Base-by-base conservation (phyloP, 2,797 vertebrate genomes). In the Notamacropus eugenii region DNA sequence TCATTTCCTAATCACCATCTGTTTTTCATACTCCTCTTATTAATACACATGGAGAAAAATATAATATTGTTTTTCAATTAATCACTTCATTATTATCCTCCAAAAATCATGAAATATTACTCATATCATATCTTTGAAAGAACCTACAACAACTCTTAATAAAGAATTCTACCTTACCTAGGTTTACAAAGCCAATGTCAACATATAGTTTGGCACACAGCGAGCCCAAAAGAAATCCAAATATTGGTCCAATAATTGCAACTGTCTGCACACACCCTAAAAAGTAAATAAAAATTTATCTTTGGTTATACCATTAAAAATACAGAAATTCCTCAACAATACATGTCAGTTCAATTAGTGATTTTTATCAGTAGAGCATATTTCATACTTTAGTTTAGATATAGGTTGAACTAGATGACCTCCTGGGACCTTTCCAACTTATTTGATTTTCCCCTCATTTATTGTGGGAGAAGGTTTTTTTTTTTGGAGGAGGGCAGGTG, bases 141-240 rank as follows among this genome's bases (percentile, higher is more conserved):
- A 93, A 55, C 50, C 56, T 94, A 59, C 0, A 56, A 12, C 54
- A 92, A 52, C 40, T 24, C n/a, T 24, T 40, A 22, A 40, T 6
- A 67, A 74, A 40, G 31, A 90, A 96, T 94, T 96, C 34, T 95
- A 14, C 96, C 99, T 99, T 98, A 99, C 99, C 99, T 98, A 99
- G 98, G 95, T 99, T 99, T 97, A 99, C 99, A 97, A 99, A 99
- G 95, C 99, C 99, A 98, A 99, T 98, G 97, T 99, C 99, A 95
- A 99, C 99, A 55, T 99, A 99, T 93, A 99, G 98, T 97, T 99
- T 99, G 96, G 99, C 99, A 97, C 99, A 99, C n/a, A 99, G 97
- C 0, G 99, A 99, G 90, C 99, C 99, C 96, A 99, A 98, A 94
- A 99, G 99, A 97, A 99, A 99, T 54, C 99, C 99, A 98, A 99